Evolutionary conservation across 2,797 vertebrate species (phyloP), one percentile per base, ranked within the genome.

Genomic region (Pantherophis alleghaniensis): DNA sequence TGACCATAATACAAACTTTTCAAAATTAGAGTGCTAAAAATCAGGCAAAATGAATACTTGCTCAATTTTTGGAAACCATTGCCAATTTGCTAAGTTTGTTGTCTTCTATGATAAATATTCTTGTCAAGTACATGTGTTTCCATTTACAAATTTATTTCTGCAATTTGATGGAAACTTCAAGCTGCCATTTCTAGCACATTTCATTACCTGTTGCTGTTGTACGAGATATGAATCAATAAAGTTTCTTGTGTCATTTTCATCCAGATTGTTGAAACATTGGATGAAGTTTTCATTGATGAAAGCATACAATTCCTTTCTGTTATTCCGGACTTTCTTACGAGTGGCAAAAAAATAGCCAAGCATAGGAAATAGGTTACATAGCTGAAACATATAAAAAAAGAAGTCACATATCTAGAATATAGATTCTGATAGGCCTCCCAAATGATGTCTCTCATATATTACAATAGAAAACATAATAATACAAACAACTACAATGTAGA

Each of bases 161-260:
- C 13, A 69, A 32, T n/a, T 69, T 32, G 14, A 32, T 32, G n/a
- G n/a, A 14, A 69, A 32, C n/a, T 16, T 69, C n/a, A 32, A 69
- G n/a, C n/a, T 69, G 13, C 66, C 13, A 32, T 69, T 69, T 32
- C 66, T 69, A 32, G 66, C n/a, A 32, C 14, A 32, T 69, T 69
- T 32, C 66, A 69, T 69, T 69, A 69, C 66, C 66, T 69, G n/a
- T 63, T 90, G 61, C 26, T 90, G 89, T 69, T n/a, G 26, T 18
- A 69, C 20, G 0, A 90, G 47, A 55, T 66, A 90, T 6, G 89
- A 51, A 53, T 90, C 89, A 66, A 90, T 69, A 69, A 90, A 90
- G 61, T 51, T 90, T n/a, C 61, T 66, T n/a, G 63, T 28, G 89
- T 90, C 89, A 55, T 90, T 90, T 87, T 87, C 53, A 87, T 87